Base-by-base conservation (phyloP, 37 sponge, comb jelly and placozoan species). In the Crambe crambe region DNA sequence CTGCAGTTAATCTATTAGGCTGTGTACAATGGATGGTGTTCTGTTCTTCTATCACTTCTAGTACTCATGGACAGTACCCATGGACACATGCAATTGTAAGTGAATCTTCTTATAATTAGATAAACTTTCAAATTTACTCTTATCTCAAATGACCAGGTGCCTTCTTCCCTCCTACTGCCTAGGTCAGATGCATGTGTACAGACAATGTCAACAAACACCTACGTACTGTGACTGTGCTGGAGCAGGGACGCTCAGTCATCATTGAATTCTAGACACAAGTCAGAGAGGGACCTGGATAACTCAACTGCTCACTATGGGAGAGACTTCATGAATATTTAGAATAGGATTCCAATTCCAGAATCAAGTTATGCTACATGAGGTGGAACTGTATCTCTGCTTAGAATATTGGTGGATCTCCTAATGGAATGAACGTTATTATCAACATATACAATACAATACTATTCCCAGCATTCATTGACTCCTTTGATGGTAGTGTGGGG, bases 321-420 rank as follows among this genome's bases (percentile, higher is more conserved):
- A 6, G 12, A 47, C 10, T 47, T 15, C 12, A 12, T 15, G 10
- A 6, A 47, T 6, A 15, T 47, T 15, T 47, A 47, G 10, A 6
- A 6, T 47, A 47, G 51, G 51, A 12, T 47, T 47, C 51, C 6
- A 12, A 12, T 47, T 47, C 51, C 51, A 47, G 51, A 47, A 47
- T 12, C 51, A 12, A 15, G 51, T 61, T 61, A 20, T 47, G 23
- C 72, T 72, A 10, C 27, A 17, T 26, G 47, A 38, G 22, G 39
- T 72, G 22, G 72, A 72, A 47, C 5, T 72, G 72, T n/a, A 72
- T n/a, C 3, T 72, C 72, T 43, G 72, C n/a, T 4, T 42, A 47
- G 72, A 40, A 42, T 17, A 72, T 72, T 72, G n/a, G n/a, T n/a
- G n/a, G n/a, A n/a, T n/a, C n/a, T n/a, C n/a, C n/a, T n/a, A n/a